Percentiles rank a stretch among this genome's conserved stretches.
phyloP scores from a whole-genome alignment of 2,797 vertebrate genomes.

The Cuniculus paca region DNA sequence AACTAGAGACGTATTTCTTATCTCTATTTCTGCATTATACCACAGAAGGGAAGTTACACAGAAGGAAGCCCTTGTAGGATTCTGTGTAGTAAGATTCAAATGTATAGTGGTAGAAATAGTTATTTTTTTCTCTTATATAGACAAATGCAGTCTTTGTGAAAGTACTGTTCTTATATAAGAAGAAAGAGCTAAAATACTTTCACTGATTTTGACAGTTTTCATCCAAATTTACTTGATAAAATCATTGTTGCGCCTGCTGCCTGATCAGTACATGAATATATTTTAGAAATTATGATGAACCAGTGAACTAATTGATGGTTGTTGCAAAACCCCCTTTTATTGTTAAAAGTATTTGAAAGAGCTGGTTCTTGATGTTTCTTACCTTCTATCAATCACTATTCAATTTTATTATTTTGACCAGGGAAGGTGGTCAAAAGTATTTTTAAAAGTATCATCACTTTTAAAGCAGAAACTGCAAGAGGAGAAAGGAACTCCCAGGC shows the following conservation, averaged over 20 bases:
- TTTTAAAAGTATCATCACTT: constrained; percentile 1
- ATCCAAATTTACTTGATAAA: neutral
- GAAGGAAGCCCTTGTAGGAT: neutral
- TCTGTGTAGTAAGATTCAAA: constrained; percentile 39
- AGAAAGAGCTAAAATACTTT: neutral
- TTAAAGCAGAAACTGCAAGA: neutral
- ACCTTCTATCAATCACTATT: neutral
- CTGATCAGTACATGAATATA: constrained; percentile 5
- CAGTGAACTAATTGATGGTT: neutral
- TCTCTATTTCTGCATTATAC: neutral
- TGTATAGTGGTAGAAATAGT: neutral
- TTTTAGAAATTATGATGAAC: neutral
- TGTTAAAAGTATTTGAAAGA: neutral
- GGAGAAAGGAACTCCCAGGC: neutral
- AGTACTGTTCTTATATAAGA: neutral
- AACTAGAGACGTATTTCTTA: constrained; percentile 4
- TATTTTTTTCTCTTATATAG: neutral
- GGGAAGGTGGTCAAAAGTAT: neutral
- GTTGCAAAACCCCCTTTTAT: neutral
- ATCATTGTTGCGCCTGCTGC: neutral
- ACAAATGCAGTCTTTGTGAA: neutral
- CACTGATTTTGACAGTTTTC: neutral
- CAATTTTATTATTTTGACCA: neutral
- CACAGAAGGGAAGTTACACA: neutral
- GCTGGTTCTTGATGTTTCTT: neutral